A percentile compares a stretch with the other conserved stretches of the same genome.
phyloP scores from a whole-genome alignment of 1,140 invertebrate genomes.

The Drosophila neocordata region DNA sequence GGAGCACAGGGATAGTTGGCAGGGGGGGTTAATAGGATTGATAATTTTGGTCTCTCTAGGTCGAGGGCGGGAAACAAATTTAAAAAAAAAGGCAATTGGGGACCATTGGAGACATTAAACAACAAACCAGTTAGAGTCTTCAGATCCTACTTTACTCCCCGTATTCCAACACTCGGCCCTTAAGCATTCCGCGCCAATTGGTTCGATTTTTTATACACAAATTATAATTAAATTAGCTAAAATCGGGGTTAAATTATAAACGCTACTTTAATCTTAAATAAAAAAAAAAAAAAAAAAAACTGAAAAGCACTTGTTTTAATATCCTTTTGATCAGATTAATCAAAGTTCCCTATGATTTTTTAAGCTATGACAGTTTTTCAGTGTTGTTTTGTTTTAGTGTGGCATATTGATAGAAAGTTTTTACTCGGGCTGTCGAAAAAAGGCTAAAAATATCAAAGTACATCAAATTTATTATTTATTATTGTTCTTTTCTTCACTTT shows the following conservation, averaged over 20 bases:
- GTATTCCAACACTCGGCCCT: not conserved
- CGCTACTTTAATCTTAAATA: conserved; percentile 58
- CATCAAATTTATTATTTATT: not conserved
- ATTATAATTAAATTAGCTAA: conserved; percentile 64
- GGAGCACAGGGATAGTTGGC: not conserved
- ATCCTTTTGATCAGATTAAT: conserved; percentile 3
- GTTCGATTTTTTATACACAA: conserved; percentile 42
- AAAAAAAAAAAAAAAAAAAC: conserved; percentile 34
- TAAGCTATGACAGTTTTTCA: not conserved
- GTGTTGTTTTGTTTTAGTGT: not conserved
- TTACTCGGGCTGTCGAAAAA: not conserved
- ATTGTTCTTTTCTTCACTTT: not conserved
- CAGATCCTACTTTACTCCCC: not conserved
- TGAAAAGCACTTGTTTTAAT: conserved; percentile 26
- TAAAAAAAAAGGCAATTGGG: not conserved
- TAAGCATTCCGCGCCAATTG: conserved; percentile 26
- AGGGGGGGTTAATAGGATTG: not conserved
- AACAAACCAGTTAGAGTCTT: not conserved
- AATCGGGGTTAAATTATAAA: conserved; percentile 60
- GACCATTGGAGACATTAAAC: not conserved
- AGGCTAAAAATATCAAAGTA: not conserved
- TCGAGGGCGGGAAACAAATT: not conserved
- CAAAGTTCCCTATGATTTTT: not conserved
- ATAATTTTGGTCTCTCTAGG: conserved; percentile 1
- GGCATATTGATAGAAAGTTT: not conserved